Evolutionary conservation across 2,888 invertebrate genomes (phyloP).

Genomic region (Labia minor): DNA sequence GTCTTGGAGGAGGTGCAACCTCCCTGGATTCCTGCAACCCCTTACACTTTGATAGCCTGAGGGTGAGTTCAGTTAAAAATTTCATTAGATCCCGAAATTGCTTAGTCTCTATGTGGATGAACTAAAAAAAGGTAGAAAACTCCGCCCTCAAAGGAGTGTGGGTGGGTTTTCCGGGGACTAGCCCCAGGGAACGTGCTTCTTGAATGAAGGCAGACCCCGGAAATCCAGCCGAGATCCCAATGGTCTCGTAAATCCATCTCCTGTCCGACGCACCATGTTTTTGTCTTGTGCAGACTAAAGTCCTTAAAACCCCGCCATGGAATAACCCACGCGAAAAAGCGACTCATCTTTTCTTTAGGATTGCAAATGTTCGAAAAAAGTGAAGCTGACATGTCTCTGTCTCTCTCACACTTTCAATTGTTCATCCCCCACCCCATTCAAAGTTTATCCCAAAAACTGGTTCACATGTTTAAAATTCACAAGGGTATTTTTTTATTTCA

Average conservation of each 20-base stretch:
- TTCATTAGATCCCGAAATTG: neutral
- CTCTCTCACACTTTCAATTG: neutral
- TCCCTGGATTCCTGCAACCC: neutral
- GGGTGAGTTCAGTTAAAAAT: neutral
- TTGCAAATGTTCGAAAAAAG: neutral
- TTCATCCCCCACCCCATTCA: neutral
- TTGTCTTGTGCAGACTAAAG: neutral
- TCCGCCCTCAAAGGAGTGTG: neutral
- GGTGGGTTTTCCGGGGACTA: neutral
- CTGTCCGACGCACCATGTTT: neutral
- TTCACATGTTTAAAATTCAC: slow-evolving; percentile 7
- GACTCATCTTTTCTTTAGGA: slow-evolving; percentile 7
- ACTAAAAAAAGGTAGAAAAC: neutral
- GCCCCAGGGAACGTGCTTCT: neutral
- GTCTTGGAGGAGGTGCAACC: neutral
- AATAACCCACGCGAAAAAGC: neutral
- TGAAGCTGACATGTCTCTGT: neutral
- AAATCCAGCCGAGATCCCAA: neutral
- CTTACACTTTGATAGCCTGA: neutral
- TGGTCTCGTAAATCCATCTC: slow-evolving; percentile 13
- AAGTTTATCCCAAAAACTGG: neutral
- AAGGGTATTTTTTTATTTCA: slow-evolving; percentile 13
- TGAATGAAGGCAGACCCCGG: neutral
- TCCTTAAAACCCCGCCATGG: neutral
- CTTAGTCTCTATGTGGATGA: neutral